Percentiles rank a stretch among this genome's conserved stretches.
Evolutionary conservation across 2,113 vertebrate species (phyloP).

Genomic region (Podocnemis expansa): DNA sequence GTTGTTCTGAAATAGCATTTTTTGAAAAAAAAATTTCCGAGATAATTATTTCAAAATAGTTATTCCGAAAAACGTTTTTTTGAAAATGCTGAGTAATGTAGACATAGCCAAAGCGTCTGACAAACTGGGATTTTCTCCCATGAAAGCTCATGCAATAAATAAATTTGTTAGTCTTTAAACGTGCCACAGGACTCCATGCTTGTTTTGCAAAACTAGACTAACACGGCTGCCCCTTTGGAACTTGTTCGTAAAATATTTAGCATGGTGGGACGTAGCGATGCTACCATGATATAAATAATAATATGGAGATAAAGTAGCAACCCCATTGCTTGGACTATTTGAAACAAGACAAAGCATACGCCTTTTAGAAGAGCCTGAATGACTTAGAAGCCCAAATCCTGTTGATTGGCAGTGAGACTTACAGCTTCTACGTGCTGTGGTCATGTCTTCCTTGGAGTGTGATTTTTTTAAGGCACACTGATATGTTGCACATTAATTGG

Average conservation of each 20-base stretch:
- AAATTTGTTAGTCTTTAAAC: too few species aligned
- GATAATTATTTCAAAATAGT: too few species aligned
- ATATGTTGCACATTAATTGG: background rate
- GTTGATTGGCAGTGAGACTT: background rate
- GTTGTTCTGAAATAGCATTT: too few species aligned
- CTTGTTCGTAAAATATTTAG: rapidly evolving
- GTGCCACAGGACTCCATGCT: too few species aligned
- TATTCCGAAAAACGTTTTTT: too few species aligned
- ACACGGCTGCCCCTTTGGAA: too few species aligned
- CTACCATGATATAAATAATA: background rate
- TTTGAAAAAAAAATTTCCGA: too few species aligned
- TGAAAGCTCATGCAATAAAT: too few species aligned
- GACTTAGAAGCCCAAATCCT: background rate
- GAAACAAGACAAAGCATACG: background rate
- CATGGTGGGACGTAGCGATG: background rate
- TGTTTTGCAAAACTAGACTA: too few species aligned
- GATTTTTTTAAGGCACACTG: background rate
- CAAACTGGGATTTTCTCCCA: too few species aligned
- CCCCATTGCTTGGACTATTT: background rate
- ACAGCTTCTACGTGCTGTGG: background rate
- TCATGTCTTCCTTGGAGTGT: background rate
- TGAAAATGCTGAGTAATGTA: too few species aligned
- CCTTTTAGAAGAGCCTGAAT: background rate
- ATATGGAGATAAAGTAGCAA: background rate
- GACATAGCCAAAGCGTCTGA: too few species aligned